A percentile compares a stretch with the other conserved stretches of the same genome.
Evolutionary conservation across 2,113 vertebrate genomes (phyloP).

Genomic region (Cepphus grylle): DNA sequence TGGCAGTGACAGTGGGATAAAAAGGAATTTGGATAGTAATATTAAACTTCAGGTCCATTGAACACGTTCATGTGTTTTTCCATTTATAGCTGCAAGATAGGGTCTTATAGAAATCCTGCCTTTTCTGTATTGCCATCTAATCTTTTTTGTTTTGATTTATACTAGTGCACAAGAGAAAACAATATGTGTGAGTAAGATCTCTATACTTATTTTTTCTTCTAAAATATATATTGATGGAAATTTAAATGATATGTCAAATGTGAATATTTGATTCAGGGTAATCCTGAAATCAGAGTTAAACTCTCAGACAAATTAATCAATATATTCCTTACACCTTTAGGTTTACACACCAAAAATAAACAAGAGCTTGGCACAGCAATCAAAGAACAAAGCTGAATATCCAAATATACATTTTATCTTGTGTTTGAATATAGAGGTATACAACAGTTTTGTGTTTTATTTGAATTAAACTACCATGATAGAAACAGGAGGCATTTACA

Average conservation of each 20-base stretch:
- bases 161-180: background rate
- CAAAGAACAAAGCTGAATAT: background rate
- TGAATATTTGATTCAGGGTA: constrained; percentile 25
- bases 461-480: background rate
- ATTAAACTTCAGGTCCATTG: constrained; percentile 67
- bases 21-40: constrained; percentile 70
- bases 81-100: constrained; percentile 43
- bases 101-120: constrained; percentile 27
- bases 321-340: background rate
- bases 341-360: constrained; percentile 19
- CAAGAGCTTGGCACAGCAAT: background rate
- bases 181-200: background rate
- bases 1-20: constrained; percentile 65
- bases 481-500: constrained; percentile 29
- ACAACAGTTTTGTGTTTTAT: background rate
- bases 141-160: constrained; percentile 35
- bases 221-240: background rate
- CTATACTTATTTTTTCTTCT: background rate
- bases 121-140: constrained; percentile 11
- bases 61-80: constrained; percentile 51
- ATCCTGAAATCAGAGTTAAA: constrained; percentile 26
- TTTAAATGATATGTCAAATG: background rate
- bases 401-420: constrained; percentile 28
- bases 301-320: background rate
- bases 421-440: background rate